phyloP scores from a whole-genome alignment of 2,113 vertebrate species.

The Oryzias melastigma region DNA sequence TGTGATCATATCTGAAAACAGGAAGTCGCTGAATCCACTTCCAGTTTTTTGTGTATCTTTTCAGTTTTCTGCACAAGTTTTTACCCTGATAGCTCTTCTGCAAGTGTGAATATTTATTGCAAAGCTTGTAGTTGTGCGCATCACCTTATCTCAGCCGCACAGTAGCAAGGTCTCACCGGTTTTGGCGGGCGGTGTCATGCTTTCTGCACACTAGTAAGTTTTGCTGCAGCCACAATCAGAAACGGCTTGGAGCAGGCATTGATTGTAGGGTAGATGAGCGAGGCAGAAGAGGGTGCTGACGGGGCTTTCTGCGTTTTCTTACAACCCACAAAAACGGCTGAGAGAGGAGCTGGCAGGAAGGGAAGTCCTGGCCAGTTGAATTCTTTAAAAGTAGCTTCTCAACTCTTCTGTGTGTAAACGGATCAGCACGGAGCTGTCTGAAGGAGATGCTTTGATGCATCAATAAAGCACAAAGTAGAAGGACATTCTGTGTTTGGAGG shows the following conservation, averaged over 20 bases:
- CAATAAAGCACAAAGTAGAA: conserved; percentile 28
- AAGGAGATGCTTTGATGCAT: conserved; percentile 3
- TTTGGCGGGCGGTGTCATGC: conserved; percentile 16
- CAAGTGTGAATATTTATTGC: conserved; percentile 3
- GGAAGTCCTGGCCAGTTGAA: too few relatives aligned
- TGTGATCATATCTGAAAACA: conserved; percentile 35
- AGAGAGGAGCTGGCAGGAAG: conserved; percentile 13
- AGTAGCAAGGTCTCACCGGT: conserved; percentile 37
- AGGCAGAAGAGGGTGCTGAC: conserved; percentile 21
- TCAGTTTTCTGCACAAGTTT: not conserved
- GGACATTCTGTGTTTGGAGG: conserved; percentile 8
- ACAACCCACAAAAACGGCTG: not conserved
- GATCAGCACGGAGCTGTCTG: conserved; percentile 15
- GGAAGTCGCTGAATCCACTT: conserved; percentile 10
- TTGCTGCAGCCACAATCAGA: conserved; percentile 24
- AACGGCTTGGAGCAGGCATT: conserved; percentile 17
- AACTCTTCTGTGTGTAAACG: not conserved
- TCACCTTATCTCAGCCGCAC: conserved; percentile 41
- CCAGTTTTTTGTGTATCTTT: not conserved
- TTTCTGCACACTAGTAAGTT: not conserved
- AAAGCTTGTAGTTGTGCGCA: conserved; percentile 10
- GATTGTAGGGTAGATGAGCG: conserved; percentile 17
- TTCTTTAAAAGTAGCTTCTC: not conserved
- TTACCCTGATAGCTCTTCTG: conserved; percentile 12
- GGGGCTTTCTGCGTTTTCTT: not conserved